Evolutionary conservation across 2,888 invertebrate species (phyloP), one percentile per base, ranked within the genome.

Genomic region (Branchinecta sandiegonensis): DNA sequence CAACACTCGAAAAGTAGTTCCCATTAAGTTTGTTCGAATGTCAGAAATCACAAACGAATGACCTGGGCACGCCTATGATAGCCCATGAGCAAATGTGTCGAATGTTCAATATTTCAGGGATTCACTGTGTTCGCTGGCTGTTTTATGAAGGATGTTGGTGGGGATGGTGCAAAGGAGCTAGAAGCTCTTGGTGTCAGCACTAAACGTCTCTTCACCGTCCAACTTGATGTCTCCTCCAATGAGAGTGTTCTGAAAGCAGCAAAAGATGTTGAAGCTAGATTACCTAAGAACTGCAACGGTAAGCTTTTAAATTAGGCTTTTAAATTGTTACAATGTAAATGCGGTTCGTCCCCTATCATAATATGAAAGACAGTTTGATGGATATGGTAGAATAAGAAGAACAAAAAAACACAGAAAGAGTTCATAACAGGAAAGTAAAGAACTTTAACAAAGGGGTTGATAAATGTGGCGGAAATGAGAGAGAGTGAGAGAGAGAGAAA

Each of bases 201-300:
- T 9, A 68, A 73, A 2, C 72, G 74, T 56, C 71, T 86, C 69
- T 83, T 89, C 75, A 83, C 88, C 11, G 76, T 93, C 65, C 86
- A 89, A 76, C 78, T 94, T 66, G 91, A 94, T 76, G 84, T 90
- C 69, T 87, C 89, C 0, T 88, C 86, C 6, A 90, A 91, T 77
- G 85, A 85, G 69, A 83, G 89, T 80, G 86, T 90, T 74, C 82
- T 88, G 71, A 86, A 88, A 68, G 88, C 89, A 23, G 86, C 87
- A 46, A 79, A 88, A 71, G 88, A 85, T 76, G 85, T 89, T 73
- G 84, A 87, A 70, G 86, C 65, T 50, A 68, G 65, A n/a, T 67
- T 70, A 8, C 70, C 68, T n/a, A 50, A 46, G 65, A 67, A 50
- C 23, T 46, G 63, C 10, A 64, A 17, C 11, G 64, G 67, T 50